Evolutionary conservation across 2,113 vertebrate species (phyloP), one percentile per base, ranked within the genome.

Genomic region (Shinisaurus crocodilurus): DNA sequence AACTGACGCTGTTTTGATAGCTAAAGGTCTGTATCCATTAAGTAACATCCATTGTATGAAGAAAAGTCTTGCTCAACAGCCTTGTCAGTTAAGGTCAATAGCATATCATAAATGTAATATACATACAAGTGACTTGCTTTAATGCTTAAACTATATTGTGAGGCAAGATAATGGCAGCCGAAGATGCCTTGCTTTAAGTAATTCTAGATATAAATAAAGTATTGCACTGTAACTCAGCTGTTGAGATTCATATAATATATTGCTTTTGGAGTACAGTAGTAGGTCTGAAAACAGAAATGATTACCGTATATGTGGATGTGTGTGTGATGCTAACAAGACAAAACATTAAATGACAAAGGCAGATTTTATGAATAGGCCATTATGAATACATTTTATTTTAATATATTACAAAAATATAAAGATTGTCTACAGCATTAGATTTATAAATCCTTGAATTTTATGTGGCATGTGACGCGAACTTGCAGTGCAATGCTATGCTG

Each of bases 41-140:
- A 93, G 93, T 89, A 92, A 37, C 76, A 0, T 69, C 3, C 0
- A 2, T 91, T 95, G 93, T 48, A 5, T 82, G 92, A 89, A 93
- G 95, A 94, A 92, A 96, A 93, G 76, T 93, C 75, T 83, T 25
- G 10, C 95, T 95, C 54, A n/a, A 63, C 92, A 79, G 89, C 82
- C 74, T 92, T 87, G 88, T 69, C 0, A 18, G 89, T 93, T 90
- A 92, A 95, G 94, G 92, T 94, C 91, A 54, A 89, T 81, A 25
- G 84, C 69, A 32, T 91, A 90, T 93, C 72, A 85, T 82, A 1
- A 48, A 37, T 69, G 60, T 77, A 86, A 29, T 48, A 89, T 1
- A 90, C 84, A 88, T 54, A 87, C 86, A 85, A 85, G 83, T 90
- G 84, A 85, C 88, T 74, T 40, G 40, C 45, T 89, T 0, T 85